phyloP scores from a whole-genome alignment of 2,888 invertebrate species.

The Myopa tessellatipennis region DNA sequence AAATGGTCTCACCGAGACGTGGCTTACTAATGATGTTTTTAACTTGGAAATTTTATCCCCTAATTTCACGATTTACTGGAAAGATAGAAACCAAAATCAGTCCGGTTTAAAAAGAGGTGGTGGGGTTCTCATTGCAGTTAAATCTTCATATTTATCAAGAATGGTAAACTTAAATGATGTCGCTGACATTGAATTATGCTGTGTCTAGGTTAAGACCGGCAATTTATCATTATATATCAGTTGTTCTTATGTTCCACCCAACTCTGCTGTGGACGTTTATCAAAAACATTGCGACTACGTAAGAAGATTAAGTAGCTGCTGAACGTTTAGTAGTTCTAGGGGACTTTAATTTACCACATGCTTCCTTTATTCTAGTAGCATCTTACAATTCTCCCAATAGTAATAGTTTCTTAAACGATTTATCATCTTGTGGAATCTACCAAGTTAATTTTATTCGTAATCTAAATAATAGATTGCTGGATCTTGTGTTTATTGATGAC shows the following conservation, averaged over 20 bases:
- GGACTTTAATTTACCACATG: too few species aligned
- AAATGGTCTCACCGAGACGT: background rate
- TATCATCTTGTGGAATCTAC: too few species aligned
- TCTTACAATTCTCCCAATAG: too few species aligned
- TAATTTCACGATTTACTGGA: background rate
- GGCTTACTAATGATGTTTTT: background rate
- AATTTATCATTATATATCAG: background rate
- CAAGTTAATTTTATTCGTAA: too few species aligned
- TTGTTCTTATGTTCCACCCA: background rate
- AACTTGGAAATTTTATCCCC: background rate
- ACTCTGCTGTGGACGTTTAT: background rate
- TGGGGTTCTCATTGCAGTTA: background rate
- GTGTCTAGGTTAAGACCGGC: background rate
- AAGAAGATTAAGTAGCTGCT: too few species aligned
- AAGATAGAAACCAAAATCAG: background rate
- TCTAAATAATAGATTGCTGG: too few species aligned
- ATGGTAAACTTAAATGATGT: background rate
- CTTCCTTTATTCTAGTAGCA: too few species aligned
- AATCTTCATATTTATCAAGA: background rate
- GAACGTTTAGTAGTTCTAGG: too few species aligned
- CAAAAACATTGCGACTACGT: too few species aligned
- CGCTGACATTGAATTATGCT: background rate
- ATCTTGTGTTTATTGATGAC: too few species aligned
- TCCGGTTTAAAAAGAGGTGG: background rate
- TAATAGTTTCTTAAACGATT: too few species aligned